Evolutionary conservation across 2,113 vertebrate species (phyloP).

Genomic region (Cisticola juncidis): DNA sequence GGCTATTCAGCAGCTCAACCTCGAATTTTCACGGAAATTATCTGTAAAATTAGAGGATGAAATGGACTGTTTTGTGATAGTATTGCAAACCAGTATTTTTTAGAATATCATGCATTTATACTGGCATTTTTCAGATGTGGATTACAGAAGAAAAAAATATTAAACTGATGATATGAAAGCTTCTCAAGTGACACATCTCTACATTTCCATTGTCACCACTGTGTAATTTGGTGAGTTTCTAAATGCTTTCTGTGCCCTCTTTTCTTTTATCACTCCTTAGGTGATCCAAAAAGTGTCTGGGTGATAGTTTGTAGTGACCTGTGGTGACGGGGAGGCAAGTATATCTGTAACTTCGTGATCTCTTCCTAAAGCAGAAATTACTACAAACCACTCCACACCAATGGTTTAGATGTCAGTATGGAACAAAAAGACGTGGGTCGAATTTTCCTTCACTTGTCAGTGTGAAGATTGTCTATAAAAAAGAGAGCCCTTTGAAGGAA

Average conservation of each 20-base stretch:
- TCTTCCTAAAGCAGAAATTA: not conserved
- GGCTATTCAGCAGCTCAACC: not conserved
- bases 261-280: not conserved
- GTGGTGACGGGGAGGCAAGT: rapidly evolving
- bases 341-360: not conserved
- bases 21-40: not conserved
- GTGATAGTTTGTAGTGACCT: not conserved
- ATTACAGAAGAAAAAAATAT: not conserved
- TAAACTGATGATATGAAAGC: not conserved
- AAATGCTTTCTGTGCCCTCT: not conserved
- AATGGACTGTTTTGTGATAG: not conserved
- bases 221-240: not conserved
- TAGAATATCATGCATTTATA: not conserved
- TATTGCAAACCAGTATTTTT: not conserved
- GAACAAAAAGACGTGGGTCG: not conserved
- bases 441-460: not conserved
- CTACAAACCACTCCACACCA: not conserved
- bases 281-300: not conserved
- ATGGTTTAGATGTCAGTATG: not conserved
- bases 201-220: not conserved
- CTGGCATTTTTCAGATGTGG: not conserved
- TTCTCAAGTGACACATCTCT: not conserved
- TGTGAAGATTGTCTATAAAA: not conserved
- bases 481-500: not conserved
- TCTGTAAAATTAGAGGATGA: not conserved